Evolutionary conservation across 2,113 vertebrate species (phyloP).

Genomic region (Burhinus oedicnemus): DNA sequence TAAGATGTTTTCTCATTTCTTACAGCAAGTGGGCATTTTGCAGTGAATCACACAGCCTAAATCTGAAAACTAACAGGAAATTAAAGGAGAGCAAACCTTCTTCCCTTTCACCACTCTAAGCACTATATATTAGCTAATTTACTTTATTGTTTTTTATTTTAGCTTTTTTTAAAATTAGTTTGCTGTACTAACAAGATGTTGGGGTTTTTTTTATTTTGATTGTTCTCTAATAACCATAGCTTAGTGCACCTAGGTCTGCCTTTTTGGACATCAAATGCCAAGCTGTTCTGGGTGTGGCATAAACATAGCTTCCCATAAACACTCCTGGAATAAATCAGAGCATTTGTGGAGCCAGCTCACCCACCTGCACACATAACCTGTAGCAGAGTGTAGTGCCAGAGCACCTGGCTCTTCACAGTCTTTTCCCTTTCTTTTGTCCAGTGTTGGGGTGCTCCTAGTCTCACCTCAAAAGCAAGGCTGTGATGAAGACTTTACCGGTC

Average conservation of each 20-base stretch:
- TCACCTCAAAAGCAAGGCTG: background rate
- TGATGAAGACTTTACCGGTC: background rate
- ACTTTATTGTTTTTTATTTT: background rate
- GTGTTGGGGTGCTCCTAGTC: background rate
- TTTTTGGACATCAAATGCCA: background rate
- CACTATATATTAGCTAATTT: background rate
- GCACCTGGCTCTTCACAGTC: background rate
- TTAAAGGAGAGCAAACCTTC: background rate
- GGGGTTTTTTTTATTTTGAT: background rate
- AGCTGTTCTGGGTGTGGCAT: background rate
- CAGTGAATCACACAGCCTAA: background rate
- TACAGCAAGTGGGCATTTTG: background rate
- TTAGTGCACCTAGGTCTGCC: background rate
- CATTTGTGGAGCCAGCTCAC: background rate
- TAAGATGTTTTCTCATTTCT: background rate
- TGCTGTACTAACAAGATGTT: background rate
- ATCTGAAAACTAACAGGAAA: background rate
- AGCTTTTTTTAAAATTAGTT: background rate
- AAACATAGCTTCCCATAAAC: background rate
- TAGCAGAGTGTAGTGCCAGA: background rate
- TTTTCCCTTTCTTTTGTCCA: background rate
- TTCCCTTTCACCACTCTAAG: background rate
- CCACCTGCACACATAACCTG: background rate
- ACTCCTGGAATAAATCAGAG: background rate
- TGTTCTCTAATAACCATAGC: background rate